Evolutionary conservation across 2,888 invertebrate genomes (phyloP).

Genomic region (Anthrax anthrax): DNA sequence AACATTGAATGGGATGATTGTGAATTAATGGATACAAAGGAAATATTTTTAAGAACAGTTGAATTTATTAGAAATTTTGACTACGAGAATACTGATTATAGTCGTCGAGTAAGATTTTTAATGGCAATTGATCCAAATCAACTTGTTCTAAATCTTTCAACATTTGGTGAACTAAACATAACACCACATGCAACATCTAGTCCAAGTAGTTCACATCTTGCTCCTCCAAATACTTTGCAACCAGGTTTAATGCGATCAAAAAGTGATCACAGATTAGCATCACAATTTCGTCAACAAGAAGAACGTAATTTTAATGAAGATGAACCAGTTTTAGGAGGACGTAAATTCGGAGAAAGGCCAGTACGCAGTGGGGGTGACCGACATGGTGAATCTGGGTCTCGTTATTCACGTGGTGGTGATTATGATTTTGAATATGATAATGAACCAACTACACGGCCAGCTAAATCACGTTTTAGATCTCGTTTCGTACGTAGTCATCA

Average conservation of each 20-base stretch:
- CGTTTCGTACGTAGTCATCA: constrained; percentile 52
- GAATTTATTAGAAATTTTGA: constrained; percentile 92
- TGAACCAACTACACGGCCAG: constrained; percentile 44
- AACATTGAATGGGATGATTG: constrained; percentile 85
- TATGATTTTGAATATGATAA: constrained; percentile 57
- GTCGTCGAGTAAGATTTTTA: constrained; percentile 68
- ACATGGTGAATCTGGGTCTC: constrained; percentile 32
- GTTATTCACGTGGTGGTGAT: constrained; percentile 38
- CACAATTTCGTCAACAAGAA: constrained; percentile 78
- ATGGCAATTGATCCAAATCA: constrained; percentile 88
- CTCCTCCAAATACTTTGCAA: constrained; percentile 47
- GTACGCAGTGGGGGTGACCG: constrained; percentile 31
- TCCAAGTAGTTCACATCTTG: constrained; percentile 36
- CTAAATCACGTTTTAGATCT: constrained; percentile 55
- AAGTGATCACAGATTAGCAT: constrained; percentile 79
- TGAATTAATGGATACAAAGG: constrained; percentile 87
- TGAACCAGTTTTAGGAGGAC: constrained; percentile 54
- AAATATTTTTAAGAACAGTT: constrained; percentile 88
- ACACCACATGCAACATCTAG: constrained; percentile 40
- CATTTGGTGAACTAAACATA: constrained; percentile 81
- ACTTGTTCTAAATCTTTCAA: constrained; percentile 72
- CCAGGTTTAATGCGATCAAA: constrained; percentile 83
- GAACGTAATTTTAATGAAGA: constrained; percentile 54
- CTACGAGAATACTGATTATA: constrained; percentile 83
- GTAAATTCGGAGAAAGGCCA: constrained; percentile 64